These are phyloP conservation scores for Enteromius afrohamiltoni DNA, from an alignment of 2,797 vertebrate genomes.

Conservation along the genomic window DNA sequence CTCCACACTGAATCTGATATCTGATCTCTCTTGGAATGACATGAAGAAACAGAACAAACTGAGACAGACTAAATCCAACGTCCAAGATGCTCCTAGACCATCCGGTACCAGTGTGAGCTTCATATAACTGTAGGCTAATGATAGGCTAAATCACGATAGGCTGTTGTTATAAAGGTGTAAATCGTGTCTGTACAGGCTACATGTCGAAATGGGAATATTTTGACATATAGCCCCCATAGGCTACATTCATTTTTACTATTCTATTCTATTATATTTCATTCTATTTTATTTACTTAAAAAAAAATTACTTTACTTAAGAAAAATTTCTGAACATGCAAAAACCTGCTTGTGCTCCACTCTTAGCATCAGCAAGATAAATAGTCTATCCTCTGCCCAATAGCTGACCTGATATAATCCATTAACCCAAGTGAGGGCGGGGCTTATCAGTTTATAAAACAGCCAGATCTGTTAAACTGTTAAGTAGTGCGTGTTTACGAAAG, in stretches of 20 bases:
- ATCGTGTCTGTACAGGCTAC: not conserved
- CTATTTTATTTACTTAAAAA: not conserved
- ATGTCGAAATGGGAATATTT: not conserved
- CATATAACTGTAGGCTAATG: not conserved
- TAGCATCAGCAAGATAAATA: not conserved
- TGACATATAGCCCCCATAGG: not conserved
- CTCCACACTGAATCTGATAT: too few species aligned
- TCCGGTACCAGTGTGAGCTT: not conserved
- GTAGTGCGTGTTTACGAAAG: not conserved
- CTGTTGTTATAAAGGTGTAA: not conserved
- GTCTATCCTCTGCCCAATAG: slow-evolving; percentile 3
- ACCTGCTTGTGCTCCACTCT: not conserved
- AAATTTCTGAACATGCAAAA: not conserved
- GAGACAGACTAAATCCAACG: not conserved
- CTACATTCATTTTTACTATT: not conserved
- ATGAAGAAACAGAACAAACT: too few species aligned
- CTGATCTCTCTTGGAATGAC: too few species aligned
- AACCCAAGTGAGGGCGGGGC: slow-evolving; percentile 45
- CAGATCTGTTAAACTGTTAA: slow-evolving; percentile 2
- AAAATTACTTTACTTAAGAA: too few species aligned
- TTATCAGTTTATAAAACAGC: slow-evolving; percentile 55
- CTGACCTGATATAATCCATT: slow-evolving; percentile 21
- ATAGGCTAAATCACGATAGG: not conserved
- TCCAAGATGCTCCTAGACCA: not conserved
- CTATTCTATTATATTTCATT: not conserved